Conservation (phyloP, 2,888 invertebrate genomes). For the Colostygia pectinataria region DNA sequence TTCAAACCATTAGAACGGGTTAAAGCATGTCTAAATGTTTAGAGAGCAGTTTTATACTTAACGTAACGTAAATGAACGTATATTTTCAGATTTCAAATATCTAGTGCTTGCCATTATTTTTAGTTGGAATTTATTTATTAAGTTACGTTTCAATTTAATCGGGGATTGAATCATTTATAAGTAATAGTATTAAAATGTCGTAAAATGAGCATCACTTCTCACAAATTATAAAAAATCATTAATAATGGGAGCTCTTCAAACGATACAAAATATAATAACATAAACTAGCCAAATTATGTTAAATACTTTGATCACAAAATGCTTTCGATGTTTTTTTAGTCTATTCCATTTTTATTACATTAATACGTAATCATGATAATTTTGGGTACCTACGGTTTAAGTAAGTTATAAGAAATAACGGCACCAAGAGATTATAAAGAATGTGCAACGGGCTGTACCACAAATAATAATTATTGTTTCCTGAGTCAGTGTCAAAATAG, state of each 20-base stretch:
- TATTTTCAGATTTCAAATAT: constrained; percentile 7
- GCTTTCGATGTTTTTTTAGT: too few relatives aligned
- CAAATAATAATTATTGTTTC: neutral
- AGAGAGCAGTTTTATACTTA: constrained; percentile 42
- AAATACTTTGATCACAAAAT: too few relatives aligned
- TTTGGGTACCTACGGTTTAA: neutral
- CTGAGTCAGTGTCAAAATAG: constrained; percentile 15
- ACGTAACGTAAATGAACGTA: neutral
- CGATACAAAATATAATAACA: too few relatives aligned
- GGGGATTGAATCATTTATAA: too few relatives aligned
- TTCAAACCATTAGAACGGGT: constrained; percentile 24
- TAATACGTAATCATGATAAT: too few relatives aligned
- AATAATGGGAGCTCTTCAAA: too few relatives aligned
- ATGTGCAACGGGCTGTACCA: constrained; percentile 47
- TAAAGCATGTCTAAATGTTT: constrained; percentile 58
- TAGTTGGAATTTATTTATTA: constrained; percentile 25
- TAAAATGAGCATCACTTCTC: too few relatives aligned
- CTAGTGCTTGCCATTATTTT: constrained; percentile 37
- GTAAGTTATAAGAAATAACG: constrained; percentile 3
- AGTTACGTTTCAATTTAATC: neutral
- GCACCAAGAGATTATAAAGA: constrained; percentile 31
- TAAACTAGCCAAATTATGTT: too few relatives aligned
- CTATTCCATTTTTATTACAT: too few relatives aligned
- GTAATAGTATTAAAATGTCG: too few relatives aligned
- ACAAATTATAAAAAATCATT: too few relatives aligned